Conservation (phyloP, 2,113 vertebrate species). For the Eublepharis macularius region DNA sequence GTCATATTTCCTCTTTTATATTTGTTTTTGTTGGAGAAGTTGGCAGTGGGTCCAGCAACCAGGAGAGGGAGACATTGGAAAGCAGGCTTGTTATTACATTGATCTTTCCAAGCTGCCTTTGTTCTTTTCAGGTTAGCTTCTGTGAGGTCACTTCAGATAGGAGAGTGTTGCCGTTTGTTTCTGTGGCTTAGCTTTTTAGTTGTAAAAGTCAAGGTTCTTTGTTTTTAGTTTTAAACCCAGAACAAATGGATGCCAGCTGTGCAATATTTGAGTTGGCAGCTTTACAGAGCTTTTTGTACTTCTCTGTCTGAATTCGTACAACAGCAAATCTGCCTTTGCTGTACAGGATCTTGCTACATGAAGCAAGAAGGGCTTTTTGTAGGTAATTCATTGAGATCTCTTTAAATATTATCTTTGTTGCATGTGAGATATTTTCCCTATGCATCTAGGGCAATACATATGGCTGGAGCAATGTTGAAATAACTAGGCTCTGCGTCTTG, state of each 20-base stretch:
- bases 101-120: conserved; percentile 39
- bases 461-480: background rate
- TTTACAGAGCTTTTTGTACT: conserved; percentile 56
- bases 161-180: background rate
- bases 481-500: background rate
- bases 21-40: conserved; percentile 57
- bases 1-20: conserved; percentile 45
- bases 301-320: conserved; percentile 59
- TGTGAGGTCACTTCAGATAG: conserved; percentile 4
- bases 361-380: background rate
- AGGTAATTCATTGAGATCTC: background rate
- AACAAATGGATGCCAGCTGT: conserved; percentile 70
- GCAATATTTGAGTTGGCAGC: conserved; percentile 63
- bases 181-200: conserved; percentile 28
- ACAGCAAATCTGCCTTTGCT: conserved; percentile 30
- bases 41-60: conserved; percentile 51
- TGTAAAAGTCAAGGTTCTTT: conserved; percentile 64
- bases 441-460: background rate
- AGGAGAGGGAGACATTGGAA: conserved; percentile 50
- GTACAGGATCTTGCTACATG: conserved; percentile 22
- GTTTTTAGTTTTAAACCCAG: conserved; percentile 66
- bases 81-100: conserved; percentile 28
- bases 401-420: conserved; percentile 40
- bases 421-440: background rate
- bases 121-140: conserved; percentile 13